These are phyloP conservation scores for Onychostoma macrolepis DNA, from an alignment of 2,113 vertebrate species.

Conservation along the genomic window DNA sequence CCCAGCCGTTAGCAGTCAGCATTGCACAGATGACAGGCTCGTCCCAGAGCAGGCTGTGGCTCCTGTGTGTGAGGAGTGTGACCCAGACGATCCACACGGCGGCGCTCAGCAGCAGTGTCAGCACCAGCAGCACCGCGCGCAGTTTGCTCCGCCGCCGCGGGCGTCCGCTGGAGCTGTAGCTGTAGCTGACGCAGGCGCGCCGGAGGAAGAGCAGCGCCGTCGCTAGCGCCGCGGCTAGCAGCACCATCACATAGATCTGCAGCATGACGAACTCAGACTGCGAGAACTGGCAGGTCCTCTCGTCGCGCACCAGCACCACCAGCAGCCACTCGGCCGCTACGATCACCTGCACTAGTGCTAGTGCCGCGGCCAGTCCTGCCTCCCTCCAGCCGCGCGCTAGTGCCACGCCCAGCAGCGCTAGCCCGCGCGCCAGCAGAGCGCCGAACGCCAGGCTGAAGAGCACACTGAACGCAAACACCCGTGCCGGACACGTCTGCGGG, in stretches of 20 bases:
- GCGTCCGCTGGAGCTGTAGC: slow-evolving; percentile 66
- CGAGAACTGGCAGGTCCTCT: slow-evolving; percentile 65
- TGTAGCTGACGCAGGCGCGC: slow-evolving; percentile 63
- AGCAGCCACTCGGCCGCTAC: slow-evolving; percentile 83
- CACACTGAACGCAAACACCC: slow-evolving; percentile 88
- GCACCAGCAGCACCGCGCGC: slow-evolving; percentile 75
- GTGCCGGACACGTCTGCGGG: slow-evolving; percentile 78
- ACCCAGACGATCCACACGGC: slow-evolving; percentile 90
- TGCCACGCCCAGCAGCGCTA: slow-evolving; percentile 76
- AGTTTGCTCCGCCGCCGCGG: slow-evolving; percentile 71
- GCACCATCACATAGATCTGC: slow-evolving; percentile 85
- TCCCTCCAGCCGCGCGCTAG: slow-evolving; percentile 74
- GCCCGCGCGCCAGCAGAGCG: slow-evolving; percentile 82
- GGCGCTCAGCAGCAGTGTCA: slow-evolving; percentile 80
- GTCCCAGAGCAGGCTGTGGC: slow-evolving; percentile 71
- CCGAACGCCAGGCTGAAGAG: slow-evolving; percentile 88
- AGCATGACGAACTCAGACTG: slow-evolving; percentile 86
- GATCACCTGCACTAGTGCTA: slow-evolving; percentile 86
- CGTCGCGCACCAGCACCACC: slow-evolving; percentile 71
- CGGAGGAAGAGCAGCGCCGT: slow-evolving; percentile 75
- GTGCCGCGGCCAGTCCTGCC: slow-evolving; percentile 69
- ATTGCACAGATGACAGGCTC: slow-evolving; percentile 84
- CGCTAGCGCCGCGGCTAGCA: slow-evolving; percentile 78
- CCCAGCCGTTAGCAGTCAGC: slow-evolving; percentile 87
- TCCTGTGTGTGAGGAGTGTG: slow-evolving; percentile 79